Conservation (phyloP, 2,113 vertebrate species). For the Amazona guildingii region DNA sequence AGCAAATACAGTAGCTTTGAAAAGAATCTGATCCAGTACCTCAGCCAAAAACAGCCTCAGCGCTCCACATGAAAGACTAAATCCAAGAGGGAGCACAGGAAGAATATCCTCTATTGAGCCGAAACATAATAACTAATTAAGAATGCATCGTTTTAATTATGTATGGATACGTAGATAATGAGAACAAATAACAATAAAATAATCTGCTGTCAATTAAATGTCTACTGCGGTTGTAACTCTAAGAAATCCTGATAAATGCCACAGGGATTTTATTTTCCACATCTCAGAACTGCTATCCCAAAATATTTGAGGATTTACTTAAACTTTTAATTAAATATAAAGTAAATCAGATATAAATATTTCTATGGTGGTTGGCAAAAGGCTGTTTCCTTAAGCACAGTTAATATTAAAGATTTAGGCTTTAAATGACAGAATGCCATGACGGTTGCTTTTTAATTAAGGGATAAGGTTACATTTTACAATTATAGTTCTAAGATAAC, state of each 20-base stretch:
- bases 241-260: not conserved
- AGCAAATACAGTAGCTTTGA: not conserved
- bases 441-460: constrained; percentile 35
- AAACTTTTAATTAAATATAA: constrained; percentile 56
- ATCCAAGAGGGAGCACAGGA: not conserved
- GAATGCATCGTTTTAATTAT: not conserved
- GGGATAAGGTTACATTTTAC: constrained; percentile 16
- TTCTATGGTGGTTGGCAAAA: constrained; percentile 35
- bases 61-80: not conserved
- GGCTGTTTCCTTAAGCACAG: constrained; percentile 11
- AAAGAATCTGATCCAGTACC: not conserved
- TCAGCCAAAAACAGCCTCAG: not conserved
- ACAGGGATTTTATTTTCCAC: constrained; percentile 59
- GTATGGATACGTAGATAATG: not conserved
- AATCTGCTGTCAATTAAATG: not conserved
- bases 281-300: constrained; percentile 40
- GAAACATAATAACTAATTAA: not conserved
- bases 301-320: constrained; percentile 65
- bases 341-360: constrained; percentile 56
- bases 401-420: constrained; percentile 37
- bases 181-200: not conserved
- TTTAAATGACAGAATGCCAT: constrained; percentile 1
- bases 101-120: not conserved
- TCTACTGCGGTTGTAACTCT: not conserved
- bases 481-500: not conserved